A percentile compares a stretch with the other conserved stretches of the same genome.
phyloP scores from a whole-genome alignment of 2,888 invertebrate genomes.

The Scaeva pyrastri region DNA sequence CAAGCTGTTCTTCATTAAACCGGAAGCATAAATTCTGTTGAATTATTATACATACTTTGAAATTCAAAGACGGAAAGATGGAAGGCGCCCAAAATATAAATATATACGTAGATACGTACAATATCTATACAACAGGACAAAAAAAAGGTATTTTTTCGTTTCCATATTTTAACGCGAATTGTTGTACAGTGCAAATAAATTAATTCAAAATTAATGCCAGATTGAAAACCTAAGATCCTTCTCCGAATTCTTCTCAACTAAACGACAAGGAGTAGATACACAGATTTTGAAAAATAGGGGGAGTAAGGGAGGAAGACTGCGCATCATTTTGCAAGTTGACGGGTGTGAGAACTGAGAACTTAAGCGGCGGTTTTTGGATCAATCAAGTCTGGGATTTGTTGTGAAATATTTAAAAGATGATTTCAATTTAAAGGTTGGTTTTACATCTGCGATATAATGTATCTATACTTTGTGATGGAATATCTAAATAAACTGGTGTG shows the following conservation, averaged over 20 bases:
- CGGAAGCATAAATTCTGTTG: background rate
- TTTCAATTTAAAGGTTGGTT: background rate
- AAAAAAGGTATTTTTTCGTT: background rate
- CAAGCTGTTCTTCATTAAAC: constrained; percentile 20
- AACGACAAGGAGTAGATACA: background rate
- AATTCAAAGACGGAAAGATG: background rate
- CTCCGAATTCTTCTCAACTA: background rate
- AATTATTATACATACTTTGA: background rate
- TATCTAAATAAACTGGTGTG: no score
- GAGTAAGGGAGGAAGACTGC: background rate
- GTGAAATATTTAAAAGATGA: constrained; percentile 19
- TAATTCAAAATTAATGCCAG: constrained; percentile 26
- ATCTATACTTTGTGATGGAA: background rate
- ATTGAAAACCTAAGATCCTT: constrained; percentile 6
- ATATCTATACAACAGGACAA: background rate
- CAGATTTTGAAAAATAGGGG: background rate
- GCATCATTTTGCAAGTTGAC: background rate
- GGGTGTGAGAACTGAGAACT: background rate
- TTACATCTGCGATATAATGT: background rate
- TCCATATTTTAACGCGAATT: background rate
- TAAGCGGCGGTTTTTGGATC: constrained; percentile 23
- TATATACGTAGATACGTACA: no score
- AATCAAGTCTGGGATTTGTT: constrained; percentile 16
- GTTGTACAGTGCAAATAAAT: constrained; percentile 10
- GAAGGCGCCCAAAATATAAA: background rate